Percentiles rank a stretch among this genome's conserved stretches.
phyloP scores from a whole-genome alignment of 2,888 invertebrate species.

The Cephonodes hylas region DNA sequence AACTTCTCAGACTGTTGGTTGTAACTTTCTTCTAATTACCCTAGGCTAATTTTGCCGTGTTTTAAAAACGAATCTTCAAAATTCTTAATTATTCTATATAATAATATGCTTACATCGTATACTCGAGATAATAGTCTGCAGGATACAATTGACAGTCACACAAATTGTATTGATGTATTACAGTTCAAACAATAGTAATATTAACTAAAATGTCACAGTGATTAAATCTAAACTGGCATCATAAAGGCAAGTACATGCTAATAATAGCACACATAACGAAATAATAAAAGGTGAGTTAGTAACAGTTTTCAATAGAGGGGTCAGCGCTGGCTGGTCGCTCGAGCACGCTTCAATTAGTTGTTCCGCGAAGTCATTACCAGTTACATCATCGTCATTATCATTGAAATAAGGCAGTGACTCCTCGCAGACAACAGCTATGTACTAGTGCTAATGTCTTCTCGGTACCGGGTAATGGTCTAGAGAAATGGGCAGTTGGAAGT shows the following conservation, averaged over 20 bases:
- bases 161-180: too few relatives aligned
- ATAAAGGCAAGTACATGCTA: not conserved
- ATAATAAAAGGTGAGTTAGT: not conserved
- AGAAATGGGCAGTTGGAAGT: not conserved
- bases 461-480: not conserved
- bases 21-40: too few relatives aligned
- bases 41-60: too few relatives aligned
- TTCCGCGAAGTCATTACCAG: conserved; percentile 25
- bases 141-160: too few relatives aligned
- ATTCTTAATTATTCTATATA: too few relatives aligned
- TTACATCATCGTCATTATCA: conserved; percentile 26
- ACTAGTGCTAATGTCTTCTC: not conserved
- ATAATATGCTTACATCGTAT: too few relatives aligned
- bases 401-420: conserved; percentile 16
- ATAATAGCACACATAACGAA: not conserved
- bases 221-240: not conserved
- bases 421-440: not conserved
- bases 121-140: too few relatives aligned
- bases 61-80: too few relatives aligned
- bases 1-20: too few relatives aligned
- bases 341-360: conserved; percentile 26
- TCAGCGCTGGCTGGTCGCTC: conserved; percentile 17
- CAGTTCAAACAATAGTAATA: too few relatives aligned
- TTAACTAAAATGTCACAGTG: not conserved
- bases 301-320: conserved; percentile 15